A percentile compares a stretch with the other conserved stretches of the same genome.
These are phyloP conservation scores for Trogon surrucura DNA, from an alignment of 2,113 vertebrate genomes.

Conservation along the genomic window DNA sequence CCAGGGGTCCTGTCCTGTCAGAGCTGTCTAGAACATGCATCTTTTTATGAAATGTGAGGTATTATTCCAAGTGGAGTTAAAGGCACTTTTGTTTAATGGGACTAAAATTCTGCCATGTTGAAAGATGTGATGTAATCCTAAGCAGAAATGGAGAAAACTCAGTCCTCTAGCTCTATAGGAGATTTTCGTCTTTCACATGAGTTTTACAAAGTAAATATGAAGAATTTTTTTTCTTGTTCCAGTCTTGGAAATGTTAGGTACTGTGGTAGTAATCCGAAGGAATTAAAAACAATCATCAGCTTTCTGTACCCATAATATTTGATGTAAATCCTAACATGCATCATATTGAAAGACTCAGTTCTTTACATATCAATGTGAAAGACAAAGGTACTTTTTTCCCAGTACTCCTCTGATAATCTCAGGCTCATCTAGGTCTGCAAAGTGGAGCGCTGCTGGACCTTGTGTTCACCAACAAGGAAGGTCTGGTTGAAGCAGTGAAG, in stretches of 20 bases:
- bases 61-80: neutral
- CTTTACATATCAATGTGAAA: neutral
- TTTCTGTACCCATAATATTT: neutral
- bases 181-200: neutral
- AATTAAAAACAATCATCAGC: neutral
- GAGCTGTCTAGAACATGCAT: neutral
- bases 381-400: neutral
- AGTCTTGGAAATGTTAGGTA: neutral
- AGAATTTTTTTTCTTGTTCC: neutral
- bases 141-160: neutral
- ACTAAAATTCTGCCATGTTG: neutral
- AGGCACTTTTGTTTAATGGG: neutral
- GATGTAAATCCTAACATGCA: neutral
- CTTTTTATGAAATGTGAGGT: neutral
- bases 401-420: neutral
- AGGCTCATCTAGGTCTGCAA: neutral
- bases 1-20: neutral
- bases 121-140: neutral
- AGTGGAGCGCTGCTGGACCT: no score
- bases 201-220: neutral
- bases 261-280: neutral
- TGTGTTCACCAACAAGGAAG: no score
- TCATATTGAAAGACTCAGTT: neutral
- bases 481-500: no score
- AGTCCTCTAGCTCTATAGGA: neutral